Conservation (phyloP, 2,797 vertebrate species). For the Calcarius lapponicus region DNA sequence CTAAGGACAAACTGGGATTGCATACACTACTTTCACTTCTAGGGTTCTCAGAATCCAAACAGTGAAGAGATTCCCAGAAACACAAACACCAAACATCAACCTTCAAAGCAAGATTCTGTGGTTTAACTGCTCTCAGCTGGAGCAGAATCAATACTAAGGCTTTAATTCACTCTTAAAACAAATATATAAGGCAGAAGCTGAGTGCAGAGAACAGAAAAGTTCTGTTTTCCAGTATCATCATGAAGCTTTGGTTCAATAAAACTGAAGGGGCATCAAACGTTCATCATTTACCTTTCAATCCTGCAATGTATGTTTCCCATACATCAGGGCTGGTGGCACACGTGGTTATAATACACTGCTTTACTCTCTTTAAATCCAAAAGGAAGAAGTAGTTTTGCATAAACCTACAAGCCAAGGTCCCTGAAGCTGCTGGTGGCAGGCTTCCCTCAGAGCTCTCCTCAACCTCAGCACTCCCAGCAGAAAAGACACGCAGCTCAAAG, state of each 20-base stretch:
- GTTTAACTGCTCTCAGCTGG: background rate
- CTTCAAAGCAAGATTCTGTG: background rate
- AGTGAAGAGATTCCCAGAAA: background rate
- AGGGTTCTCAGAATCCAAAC: background rate
- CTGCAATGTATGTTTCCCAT: conserved; percentile 83
- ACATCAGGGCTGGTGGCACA: conserved; percentile 76
- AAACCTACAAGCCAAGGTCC: conserved; percentile 75
- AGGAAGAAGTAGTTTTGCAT: conserved; percentile 90
- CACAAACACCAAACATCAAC: background rate
- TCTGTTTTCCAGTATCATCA: background rate
- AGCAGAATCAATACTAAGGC: background rate
- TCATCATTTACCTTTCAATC: conserved; percentile 84
- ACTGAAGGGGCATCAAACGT: background rate
- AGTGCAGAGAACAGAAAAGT: background rate
- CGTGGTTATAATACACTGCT: conserved; percentile 84
- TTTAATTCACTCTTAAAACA: background rate
- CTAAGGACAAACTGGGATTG: background rate
- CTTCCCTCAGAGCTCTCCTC: background rate
- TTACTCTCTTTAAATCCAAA: conserved; percentile 87
- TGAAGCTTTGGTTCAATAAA: background rate
- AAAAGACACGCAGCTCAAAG: conserved; percentile 81
- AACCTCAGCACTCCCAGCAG: background rate
- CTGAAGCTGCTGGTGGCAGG: background rate
- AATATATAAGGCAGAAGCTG: background rate
- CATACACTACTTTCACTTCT: background rate